Percentiles rank a stretch among this genome's conserved stretches.
These are phyloP conservation scores for Hydrotaea diabolus DNA, from an alignment of 2,888 invertebrate genomes.

Conservation along the genomic window DNA sequence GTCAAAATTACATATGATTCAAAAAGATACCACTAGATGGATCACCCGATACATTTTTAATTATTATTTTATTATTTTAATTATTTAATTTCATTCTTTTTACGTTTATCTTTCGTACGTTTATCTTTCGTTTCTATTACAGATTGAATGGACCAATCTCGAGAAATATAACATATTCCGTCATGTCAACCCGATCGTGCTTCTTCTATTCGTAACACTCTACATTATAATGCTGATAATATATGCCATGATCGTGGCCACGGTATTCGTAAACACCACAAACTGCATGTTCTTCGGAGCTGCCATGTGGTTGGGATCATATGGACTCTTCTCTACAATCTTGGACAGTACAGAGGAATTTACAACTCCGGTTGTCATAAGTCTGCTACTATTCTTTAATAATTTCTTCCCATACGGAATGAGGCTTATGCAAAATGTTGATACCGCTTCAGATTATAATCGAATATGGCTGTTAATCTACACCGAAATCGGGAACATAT, in stretches of 20 bases:
- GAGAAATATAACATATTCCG: conserved; percentile 23
- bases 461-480: conserved; percentile 8
- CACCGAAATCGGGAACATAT: conserved; percentile 34
- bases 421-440: conserved; percentile 64
- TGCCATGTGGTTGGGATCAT: conserved; percentile 72
- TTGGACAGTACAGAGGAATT: conserved; percentile 67
- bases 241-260: conserved; percentile 70
- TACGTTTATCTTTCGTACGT: not conserved
- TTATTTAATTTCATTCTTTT: too few relatives aligned
- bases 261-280: conserved; percentile 64
- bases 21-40: too few relatives aligned
- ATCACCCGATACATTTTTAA: too few relatives aligned
- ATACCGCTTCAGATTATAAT: not conserved
- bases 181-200: not conserved
- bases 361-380: conserved; percentile 63
- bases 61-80: too few relatives aligned
- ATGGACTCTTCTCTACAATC: conserved; percentile 71
- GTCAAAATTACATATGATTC: too few relatives aligned
- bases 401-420: conserved; percentile 72
- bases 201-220: conserved; percentile 66
- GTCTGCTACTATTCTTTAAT: conserved; percentile 71
- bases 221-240: conserved; percentile 71
- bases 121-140: conserved; percentile 10
- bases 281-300: conserved; percentile 71
- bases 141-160: conserved; percentile 23